Evolutionary conservation across 2,888 invertebrate species (phyloP).

Genomic region (Alentia gelatinosa): DNA sequence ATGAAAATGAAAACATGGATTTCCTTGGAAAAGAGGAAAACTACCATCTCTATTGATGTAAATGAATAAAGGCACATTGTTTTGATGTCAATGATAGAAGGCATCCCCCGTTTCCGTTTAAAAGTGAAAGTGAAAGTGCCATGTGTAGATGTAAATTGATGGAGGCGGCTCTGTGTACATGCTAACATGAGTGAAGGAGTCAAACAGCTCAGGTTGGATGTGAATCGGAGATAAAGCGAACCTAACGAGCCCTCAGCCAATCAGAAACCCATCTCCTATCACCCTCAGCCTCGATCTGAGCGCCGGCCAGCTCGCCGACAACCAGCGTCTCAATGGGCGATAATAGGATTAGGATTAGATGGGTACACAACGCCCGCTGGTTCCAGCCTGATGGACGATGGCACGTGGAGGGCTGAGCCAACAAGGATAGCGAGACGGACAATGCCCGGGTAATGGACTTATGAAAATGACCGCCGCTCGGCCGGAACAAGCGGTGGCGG

Average conservation of each 20-base stretch:
- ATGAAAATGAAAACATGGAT: too few species aligned
- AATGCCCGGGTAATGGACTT: slow-evolving; percentile 29
- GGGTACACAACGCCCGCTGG: neutral
- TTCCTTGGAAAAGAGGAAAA: too few species aligned
- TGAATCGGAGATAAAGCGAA: neutral
- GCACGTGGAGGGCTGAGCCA: slow-evolving; percentile 12
- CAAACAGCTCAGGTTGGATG: neutral
- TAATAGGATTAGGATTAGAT: slow-evolving; percentile 42
- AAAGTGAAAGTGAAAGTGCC: too few species aligned
- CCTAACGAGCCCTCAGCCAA: neutral
- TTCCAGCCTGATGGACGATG: slow-evolving; percentile 12
- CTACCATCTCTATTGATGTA: too few species aligned
- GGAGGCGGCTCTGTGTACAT: too few species aligned
- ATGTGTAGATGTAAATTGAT: neutral
- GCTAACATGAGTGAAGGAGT: slow-evolving; percentile 1
- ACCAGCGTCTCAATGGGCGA: neutral
- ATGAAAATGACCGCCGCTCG: slow-evolving; percentile 35
- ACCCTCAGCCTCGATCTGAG: too few species aligned
- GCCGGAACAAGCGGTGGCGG: neutral
- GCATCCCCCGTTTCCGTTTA: too few species aligned
- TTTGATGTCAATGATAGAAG: too few species aligned
- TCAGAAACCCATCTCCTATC: neutral
- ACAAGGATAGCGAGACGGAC: neutral
- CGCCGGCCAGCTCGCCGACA: neutral
- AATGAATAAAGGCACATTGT: too few species aligned